phyloP scores from a whole-genome alignment of 1,140 invertebrate species.

The Cardiocondyla obscurior region DNA sequence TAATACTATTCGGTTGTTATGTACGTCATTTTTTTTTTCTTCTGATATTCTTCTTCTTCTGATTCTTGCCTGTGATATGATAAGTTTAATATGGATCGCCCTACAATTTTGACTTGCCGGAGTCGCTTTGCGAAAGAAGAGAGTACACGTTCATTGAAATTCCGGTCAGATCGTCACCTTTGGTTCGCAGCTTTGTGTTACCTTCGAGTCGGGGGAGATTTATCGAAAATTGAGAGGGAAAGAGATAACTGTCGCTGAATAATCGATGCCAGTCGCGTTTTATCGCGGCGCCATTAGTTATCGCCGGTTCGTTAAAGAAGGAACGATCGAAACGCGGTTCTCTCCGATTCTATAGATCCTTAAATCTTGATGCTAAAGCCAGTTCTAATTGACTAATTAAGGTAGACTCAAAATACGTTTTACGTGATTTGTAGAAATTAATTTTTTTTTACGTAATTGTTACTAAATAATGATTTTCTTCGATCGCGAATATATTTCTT shows the following conservation, averaged over 20 bases:
- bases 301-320: constrained; percentile 20
- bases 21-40: neutral
- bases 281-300: constrained; percentile 28
- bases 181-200: constrained; percentile 9
- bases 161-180: neutral
- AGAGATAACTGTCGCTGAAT: neutral
- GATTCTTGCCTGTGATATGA: neutral
- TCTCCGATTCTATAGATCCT: neutral
- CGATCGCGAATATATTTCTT: neutral
- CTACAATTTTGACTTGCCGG: neutral
- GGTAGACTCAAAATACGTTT: neutral
- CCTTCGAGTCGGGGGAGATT: constrained; percentile 2
- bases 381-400: neutral
- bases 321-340: neutral
- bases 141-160: constrained; percentile 36
- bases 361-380: neutral
- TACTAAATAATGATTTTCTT: neutral
- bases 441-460: neutral
- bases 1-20: neutral
- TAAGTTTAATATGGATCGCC: neutral
- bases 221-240: neutral
- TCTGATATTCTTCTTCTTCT: no score
- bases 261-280: constrained; percentile 35
- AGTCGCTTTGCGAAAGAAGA: neutral
- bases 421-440: neutral